A percentile compares a stretch with the other conserved stretches of the same genome.
Conservation (phyloP, 92 coral and sea anemone species). For the Metridium senile region DNA sequence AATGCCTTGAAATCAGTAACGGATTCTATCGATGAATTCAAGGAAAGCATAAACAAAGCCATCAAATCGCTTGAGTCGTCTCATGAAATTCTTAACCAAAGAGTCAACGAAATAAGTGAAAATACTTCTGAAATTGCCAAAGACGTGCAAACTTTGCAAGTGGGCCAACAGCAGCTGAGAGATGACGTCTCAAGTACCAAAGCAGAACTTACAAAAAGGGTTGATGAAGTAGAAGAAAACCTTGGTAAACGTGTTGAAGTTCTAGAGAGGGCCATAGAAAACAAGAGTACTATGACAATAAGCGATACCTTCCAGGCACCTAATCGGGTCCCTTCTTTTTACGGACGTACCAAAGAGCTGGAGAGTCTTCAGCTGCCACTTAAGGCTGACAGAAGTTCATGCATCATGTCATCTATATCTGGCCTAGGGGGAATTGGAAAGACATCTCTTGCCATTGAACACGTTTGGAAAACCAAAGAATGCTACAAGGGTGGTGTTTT, state of each 20-base stretch:
- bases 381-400: constrained; percentile 20
- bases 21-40: constrained; percentile 47
- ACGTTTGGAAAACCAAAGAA: constrained; percentile 56
- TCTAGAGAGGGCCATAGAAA: constrained; percentile 26
- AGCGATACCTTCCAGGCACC: constrained; percentile 51
- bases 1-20: constrained; percentile 43
- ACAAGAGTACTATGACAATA: background rate
- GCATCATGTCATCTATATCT: constrained; percentile 53
- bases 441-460: constrained; percentile 81
- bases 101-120: constrained; percentile 11
- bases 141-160: constrained; percentile 16
- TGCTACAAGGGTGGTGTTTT: constrained; percentile 75
- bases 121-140: constrained; percentile 5
- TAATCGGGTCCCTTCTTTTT: constrained; percentile 52
- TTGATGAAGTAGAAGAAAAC: constrained; percentile 26
- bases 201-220: constrained; percentile 13
- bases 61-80: constrained; percentile 1
- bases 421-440: constrained; percentile 92
- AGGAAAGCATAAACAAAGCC: constrained; percentile 15
- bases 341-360: constrained; percentile 65
- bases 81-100: constrained; percentile 18
- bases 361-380: constrained; percentile 20
- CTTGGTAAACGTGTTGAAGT: constrained; percentile 37
- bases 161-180: background rate
- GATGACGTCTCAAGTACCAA: constrained; percentile 13